phyloP scores from a whole-genome alignment of 2,888 invertebrate species.

The Ephialtes manifestator region DNA sequence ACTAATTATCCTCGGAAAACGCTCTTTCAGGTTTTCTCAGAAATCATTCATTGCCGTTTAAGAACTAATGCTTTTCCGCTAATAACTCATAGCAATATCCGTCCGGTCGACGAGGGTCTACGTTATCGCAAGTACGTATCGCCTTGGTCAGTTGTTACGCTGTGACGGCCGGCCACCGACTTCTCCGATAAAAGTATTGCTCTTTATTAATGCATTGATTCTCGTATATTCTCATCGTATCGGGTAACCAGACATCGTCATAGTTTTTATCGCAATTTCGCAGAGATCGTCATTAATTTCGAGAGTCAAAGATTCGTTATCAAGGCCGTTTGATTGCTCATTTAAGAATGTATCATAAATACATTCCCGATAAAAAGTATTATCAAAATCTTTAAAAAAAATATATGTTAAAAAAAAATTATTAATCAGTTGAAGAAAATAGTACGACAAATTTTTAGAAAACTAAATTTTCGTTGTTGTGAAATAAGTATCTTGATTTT shows the following conservation, averaged over 20 bases:
- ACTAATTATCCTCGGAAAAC: slow-evolving; percentile 4
- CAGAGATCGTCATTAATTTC: background rate
- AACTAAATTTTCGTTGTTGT: no score
- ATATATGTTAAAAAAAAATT: no score
- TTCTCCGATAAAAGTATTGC: slow-evolving; percentile 35
- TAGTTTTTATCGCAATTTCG: slow-evolving; percentile 5
- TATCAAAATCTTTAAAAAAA: background rate
- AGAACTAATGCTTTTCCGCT: slow-evolving; percentile 18
- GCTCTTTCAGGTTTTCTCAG: background rate
- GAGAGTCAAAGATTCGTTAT: background rate
- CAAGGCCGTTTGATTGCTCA: background rate
- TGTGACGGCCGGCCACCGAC: background rate
- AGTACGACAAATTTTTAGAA: no score
- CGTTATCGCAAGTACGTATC: slow-evolving; percentile 38
- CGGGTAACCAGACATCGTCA: background rate
- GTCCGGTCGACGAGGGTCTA: background rate
- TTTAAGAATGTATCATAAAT: background rate
- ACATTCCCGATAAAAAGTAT: no score
- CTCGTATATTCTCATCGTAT: background rate
- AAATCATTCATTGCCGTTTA: slow-evolving; percentile 3
- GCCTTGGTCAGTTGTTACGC: slow-evolving; percentile 22
- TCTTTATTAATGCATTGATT: slow-evolving; percentile 46
- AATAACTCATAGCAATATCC: slow-evolving; percentile 29
- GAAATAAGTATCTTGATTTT: no score
- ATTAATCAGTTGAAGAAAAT: no score